Base-by-base conservation (phyloP, 2,113 vertebrate species). In the Saguinus imperator region DNA sequence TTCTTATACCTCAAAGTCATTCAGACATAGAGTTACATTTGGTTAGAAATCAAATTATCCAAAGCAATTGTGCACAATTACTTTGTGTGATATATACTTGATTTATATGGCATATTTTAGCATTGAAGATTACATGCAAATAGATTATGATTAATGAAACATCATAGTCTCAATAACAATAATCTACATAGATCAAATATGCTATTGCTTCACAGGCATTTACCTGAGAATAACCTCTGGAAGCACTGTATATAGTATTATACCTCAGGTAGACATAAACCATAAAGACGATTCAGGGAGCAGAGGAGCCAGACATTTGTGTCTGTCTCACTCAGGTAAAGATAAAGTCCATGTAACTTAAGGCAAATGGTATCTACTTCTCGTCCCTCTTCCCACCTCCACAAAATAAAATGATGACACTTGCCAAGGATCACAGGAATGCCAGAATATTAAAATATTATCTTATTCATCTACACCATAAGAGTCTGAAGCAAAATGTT, bases 321-420 rank as follows among this genome's bases (percentile, higher is more conserved):
- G 35, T 85, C 79, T 84, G 4, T 86, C 72, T 96, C 80, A 43
- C 40, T 82, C 55, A 52, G 55, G 73, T 79, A 10, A 96, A 96
- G 66, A 76, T 45, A 70, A 94, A 93, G 52, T 83, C 72, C 27
- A 32, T 43, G 21, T 76, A 92, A 91, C 35, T 84, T 68, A 85
- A 83, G 25, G 20, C 48, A 97, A 95, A 89, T 93, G 40, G 13
- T 52, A 12, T 93, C 58, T 95, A 70, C 43, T 90, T 91, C 68
- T 79, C 27, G 83, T 83, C 27, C 14, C 18, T 43, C 45, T 93
- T 91, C 64, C 61, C 23, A 83, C 29, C 14, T 73, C 73, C 43
- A 76, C 91, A 93, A 97, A 94, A 96, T 97, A 94, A 90, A 97
- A 89, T 77, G 50, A 73, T 97, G 61, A 29, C 20, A 45, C 35